Conservation (phyloP, 2,797 vertebrate species). For the Champsocephalus gunnari region DNA sequence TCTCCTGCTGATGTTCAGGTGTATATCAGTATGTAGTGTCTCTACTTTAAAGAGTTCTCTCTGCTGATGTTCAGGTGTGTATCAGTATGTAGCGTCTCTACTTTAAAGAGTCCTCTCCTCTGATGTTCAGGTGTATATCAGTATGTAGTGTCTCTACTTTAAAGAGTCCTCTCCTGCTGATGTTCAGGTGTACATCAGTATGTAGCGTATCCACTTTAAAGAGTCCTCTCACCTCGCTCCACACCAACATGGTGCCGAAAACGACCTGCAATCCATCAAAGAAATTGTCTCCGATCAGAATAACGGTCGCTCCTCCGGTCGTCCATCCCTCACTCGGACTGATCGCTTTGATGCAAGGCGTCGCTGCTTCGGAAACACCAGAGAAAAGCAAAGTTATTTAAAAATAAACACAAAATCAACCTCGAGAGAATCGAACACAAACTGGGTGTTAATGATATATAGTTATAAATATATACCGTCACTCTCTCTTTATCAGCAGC, state of each 20-base stretch:
- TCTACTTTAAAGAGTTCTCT: neutral
- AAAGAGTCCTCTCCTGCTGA: conserved; percentile 6
- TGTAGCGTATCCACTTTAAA: too few species aligned
- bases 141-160: too few species aligned
- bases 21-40: too few species aligned
- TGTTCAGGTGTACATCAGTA: too few species aligned
- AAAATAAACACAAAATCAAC: too few species aligned
- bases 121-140: too few species aligned
- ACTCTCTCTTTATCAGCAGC: too few species aligned
- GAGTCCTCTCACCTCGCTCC: conserved; percentile 90
- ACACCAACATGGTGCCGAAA: conserved; percentile 95
- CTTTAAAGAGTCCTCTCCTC: conserved; percentile 8
- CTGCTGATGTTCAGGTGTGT: neutral
- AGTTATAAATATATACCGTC: too few species aligned
- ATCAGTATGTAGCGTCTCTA: too few species aligned
- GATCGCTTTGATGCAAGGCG: conserved; percentile 97
- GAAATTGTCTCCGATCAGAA: conserved; percentile 98
- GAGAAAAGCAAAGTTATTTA: too few species aligned
- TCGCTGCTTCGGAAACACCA: conserved; percentile 88
- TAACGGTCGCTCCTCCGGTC: conserved; percentile 95
- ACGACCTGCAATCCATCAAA: conserved; percentile 96
- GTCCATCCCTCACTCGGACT: conserved; percentile 97
- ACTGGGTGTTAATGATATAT: too few species aligned
- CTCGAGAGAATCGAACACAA: too few species aligned
- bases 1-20: conserved; percentile 13